Percentiles rank a stretch among this genome's conserved stretches.
phyloP scores from a whole-genome alignment of 64 coral and sea anemone species.

The Anthopleura sola region DNA sequence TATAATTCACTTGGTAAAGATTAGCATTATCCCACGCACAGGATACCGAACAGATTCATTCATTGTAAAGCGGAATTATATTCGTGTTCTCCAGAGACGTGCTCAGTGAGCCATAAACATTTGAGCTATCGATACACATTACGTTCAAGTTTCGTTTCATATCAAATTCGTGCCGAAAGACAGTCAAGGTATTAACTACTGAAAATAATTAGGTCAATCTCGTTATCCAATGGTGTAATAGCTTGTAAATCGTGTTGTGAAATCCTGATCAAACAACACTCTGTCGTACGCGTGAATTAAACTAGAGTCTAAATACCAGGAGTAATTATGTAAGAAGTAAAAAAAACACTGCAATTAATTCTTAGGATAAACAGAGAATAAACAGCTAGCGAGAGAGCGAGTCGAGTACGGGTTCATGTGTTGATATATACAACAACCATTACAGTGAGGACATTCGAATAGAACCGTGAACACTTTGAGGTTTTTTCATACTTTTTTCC shows the following conservation, averaged over 20 bases:
- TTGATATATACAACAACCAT: too few species aligned
- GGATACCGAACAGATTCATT: too few species aligned
- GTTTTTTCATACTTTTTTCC: too few species aligned
- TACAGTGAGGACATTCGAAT: too few species aligned
- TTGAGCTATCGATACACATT: background rate
- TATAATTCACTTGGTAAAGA: too few species aligned
- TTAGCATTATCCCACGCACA: too few species aligned
- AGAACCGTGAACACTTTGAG: too few species aligned
- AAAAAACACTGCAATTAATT: background rate
- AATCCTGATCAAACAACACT: background rate
- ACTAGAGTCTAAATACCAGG: background rate
- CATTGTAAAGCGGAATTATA: background rate
- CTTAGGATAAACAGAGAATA: background rate
- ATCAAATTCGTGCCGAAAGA: too few species aligned
- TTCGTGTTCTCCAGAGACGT: background rate
- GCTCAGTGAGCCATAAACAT: background rate
- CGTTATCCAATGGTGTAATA: background rate
- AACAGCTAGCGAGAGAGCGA: background rate
- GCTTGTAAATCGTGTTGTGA: background rate
- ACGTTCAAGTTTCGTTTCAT: background rate
- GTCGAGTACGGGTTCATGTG: background rate
- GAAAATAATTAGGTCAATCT: background rate
- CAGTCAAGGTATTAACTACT: background rate
- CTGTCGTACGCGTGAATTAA: background rate
- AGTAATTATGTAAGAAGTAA: background rate